Evolutionary conservation across 2,888 invertebrate genomes (phyloP), one percentile per base, ranked within the genome.

Genomic region (Drosophila longiperda): DNA sequence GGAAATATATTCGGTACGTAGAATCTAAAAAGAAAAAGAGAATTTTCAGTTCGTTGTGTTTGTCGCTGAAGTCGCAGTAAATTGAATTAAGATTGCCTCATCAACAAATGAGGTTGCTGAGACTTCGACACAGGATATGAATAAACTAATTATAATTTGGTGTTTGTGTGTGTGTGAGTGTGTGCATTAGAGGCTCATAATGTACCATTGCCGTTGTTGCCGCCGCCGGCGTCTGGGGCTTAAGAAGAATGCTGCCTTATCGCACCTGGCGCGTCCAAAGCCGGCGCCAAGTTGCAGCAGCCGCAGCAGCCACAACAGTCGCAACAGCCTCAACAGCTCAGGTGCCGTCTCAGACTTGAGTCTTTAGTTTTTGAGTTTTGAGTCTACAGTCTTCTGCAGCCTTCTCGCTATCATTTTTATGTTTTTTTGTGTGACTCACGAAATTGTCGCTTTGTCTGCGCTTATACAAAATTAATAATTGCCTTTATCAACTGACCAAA

Each of bases 121-220:
- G 73, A 45, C 87, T 83, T 87, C 88, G 87, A 82, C 85, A 85
- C 89, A 89, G 85, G 90, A 85, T 85, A 89, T 85, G 90, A 89
- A 85, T 85, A 85, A 85, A 85, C 90, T 89, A 87, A 85, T 89
- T 85, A 85, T 89, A 89, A 89, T 85, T 85, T 74, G 80, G 68
- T 65, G 57, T 72, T 58, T 64, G n/a, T 50, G 32, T 70, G 50
- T 62, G 54, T 40, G 23, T 36, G 45, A 38, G 48, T 55, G 63
- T 66, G 66, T 87, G 88, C 90, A 85, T 89, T 87, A 85, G 90
- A 89, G 90, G 66, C 50, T 71, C 85, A 82, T 77, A 76, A 73
- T 73, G 87, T 73, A 73, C 72, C 50, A 38, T 38, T 33, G 29
- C 57, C 32, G 49, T 54, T 33, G n/a, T 49, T 36, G 60, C 48